Conservation (phyloP, 2,888 invertebrate species). For the Schizaphis graminum region DNA sequence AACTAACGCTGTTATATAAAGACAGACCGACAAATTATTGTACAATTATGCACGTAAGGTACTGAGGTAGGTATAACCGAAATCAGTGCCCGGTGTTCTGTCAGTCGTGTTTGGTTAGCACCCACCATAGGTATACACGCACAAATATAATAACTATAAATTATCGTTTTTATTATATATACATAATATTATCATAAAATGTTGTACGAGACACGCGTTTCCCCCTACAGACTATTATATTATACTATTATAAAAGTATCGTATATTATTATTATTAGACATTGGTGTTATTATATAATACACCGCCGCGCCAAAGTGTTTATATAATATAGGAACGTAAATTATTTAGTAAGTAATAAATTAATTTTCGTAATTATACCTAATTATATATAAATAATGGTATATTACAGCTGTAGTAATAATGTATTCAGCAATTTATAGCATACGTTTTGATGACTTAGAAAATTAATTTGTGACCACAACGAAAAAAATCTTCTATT, state of each 20-base stretch:
- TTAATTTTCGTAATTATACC: background rate
- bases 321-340: too few relatives aligned
- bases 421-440: background rate
- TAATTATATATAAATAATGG: background rate
- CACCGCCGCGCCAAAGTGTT: too few relatives aligned
- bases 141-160: constrained; percentile 38
- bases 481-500: background rate
- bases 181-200: background rate
- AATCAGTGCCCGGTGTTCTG: constrained; percentile 16
- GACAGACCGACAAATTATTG: constrained; percentile 54
- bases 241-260: background rate
- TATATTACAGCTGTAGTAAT: too few relatives aligned
- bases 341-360: too few relatives aligned
- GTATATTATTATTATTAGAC: background rate
- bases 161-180: background rate
- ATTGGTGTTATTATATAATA: too few relatives aligned
- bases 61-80: background rate
- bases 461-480: background rate
- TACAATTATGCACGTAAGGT: background rate
- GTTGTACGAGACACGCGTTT: background rate
- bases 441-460: background rate
- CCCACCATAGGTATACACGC: background rate
- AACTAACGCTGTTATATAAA: background rate
- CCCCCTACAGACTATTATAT: background rate
- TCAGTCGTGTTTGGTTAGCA: constrained; percentile 47